Base-by-base conservation (phyloP, 2,797 vertebrate species). In the Varecia variegata region DNA sequence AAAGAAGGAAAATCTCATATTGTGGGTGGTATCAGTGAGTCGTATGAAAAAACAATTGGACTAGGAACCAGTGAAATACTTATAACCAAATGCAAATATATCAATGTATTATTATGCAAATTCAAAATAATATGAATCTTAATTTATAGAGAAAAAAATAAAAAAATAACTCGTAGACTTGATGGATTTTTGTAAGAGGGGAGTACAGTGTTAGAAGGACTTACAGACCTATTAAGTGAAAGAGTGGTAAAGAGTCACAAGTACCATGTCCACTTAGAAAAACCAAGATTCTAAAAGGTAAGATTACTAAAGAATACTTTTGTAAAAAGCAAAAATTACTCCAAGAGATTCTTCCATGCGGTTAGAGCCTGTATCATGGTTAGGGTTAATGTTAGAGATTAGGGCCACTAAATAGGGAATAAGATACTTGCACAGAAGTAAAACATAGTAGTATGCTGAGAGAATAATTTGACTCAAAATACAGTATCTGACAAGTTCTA, bases 1-100 rank as follows among this genome's bases (percentile, higher is more conserved):
- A 76, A 93, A 58, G 32, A 60, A 93, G 83, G 82, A 87, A 96
- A 94, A 74, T 45, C 43, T 45, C 43, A n/a, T 68, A 67, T 14
- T 73, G 25, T 65, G 67, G 77, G 88, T 92, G 76, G 58, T 60
- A 11, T 40, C 60, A 54, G 50, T 35, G 62, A 93, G 38, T 95
- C 80, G 50, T n/a, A 32, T 7, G 21, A 90, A 67, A 87, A 81
- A 88, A 77, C 52, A 70, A 12, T 6, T 38, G 60, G 8, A 47
- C 70, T 13, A 5, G 15, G 20, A 73, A 56, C 5, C 18, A 85
- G 50, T 65, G 32, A 93, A 68, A 82, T 18, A 62, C 23, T 85
- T 79, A 92, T 27, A 81, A 79, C 20, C 60, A 62, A 89, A 84
- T 88, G 30, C 50, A 94, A 88, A 82, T 90, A 25, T 12, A 56